These are phyloP conservation scores for Incurvaria masculella DNA, from an alignment of 2,888 invertebrate species.

Conservation along the genomic window DNA sequence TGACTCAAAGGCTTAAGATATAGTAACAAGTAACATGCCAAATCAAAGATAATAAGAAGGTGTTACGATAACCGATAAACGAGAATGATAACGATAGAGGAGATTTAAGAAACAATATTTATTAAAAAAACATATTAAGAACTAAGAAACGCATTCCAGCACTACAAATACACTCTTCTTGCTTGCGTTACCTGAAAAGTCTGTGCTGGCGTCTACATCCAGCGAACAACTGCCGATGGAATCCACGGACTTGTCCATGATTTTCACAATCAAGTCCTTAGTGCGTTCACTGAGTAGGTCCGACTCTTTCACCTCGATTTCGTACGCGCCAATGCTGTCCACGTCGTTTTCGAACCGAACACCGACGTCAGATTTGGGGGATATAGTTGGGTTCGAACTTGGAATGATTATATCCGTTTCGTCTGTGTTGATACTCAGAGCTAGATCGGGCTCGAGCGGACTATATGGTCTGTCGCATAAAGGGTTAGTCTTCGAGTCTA, in stretches of 20 bases:
- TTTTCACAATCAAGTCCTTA: conserved; percentile 47
- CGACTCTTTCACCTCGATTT: conserved; percentile 45
- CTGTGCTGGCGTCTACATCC: conserved; percentile 76
- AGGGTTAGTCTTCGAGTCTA: conserved; percentile 35
- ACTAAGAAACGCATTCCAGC: background rate
- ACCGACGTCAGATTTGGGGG: conserved; percentile 32
- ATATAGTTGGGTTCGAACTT: conserved; percentile 35
- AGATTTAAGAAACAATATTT: background rate
- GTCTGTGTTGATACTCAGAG: conserved; percentile 43
- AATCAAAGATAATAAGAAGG: background rate
- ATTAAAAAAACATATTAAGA: background rate
- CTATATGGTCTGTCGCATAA: conserved; percentile 16
- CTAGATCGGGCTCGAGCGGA: conserved; percentile 32
- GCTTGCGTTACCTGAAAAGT: conserved; percentile 63
- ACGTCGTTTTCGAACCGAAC: conserved; percentile 28
- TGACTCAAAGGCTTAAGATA: background rate
- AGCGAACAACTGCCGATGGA: conserved; percentile 85
- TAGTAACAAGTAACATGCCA: background rate
- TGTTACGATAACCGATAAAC: background rate
- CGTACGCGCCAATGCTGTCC: conserved; percentile 46
- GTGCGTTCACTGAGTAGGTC: conserved; percentile 36
- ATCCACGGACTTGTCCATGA: conserved; percentile 76
- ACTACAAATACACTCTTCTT: conserved; percentile 10
- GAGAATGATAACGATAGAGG: conserved; percentile 13
- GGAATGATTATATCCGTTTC: conserved; percentile 47